Evolutionary conservation across 2,888 invertebrate species (phyloP).

Genomic region (Eugnorisma glareosa): DNA sequence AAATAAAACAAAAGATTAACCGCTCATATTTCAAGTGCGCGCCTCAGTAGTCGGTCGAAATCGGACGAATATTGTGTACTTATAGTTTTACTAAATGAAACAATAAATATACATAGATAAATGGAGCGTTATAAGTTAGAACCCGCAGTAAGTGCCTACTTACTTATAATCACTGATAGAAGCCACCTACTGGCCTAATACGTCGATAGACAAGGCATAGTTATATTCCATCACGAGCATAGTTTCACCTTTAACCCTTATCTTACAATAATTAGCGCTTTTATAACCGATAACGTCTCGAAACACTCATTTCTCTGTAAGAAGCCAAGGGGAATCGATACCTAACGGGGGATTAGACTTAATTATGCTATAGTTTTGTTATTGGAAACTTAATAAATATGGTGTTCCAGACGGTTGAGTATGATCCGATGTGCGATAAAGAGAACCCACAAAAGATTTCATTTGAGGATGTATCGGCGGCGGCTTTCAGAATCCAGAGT

Average conservation of each 20-base stretch:
- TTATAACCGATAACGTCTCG: constrained; percentile 57
- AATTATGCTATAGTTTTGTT: constrained; percentile 48
- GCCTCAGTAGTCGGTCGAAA: constrained; percentile 34
- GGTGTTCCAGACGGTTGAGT: constrained; percentile 87
- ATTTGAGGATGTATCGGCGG: constrained; percentile 97
- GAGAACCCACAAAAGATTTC: constrained; percentile 93
- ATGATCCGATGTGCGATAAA: constrained; percentile 92
- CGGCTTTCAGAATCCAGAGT: constrained; percentile 96
- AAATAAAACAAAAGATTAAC: constrained; percentile 47
- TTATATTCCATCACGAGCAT: constrained; percentile 54
- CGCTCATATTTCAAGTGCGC: constrained; percentile 39
- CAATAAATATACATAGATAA: constrained; percentile 29
- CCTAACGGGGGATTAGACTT: constrained; percentile 27
- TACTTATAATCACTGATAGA: constrained; percentile 23
- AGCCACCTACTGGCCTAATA: constrained; percentile 47
- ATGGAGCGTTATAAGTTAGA: constrained; percentile 77
- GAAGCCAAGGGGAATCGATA: constrained; percentile 58
- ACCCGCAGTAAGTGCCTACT: constrained; percentile 69
- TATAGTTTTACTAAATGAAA: background rate
- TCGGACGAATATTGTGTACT: constrained; percentile 20
- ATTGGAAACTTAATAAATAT: constrained; percentile 68
- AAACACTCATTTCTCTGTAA: constrained; percentile 65
- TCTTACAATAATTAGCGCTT: constrained; percentile 62
- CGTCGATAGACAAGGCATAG: constrained; percentile 44
- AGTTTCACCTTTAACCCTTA: constrained; percentile 72